phyloP scores from a whole-genome alignment of 2,113 vertebrate genomes.

The Ptyas mucosa region DNA sequence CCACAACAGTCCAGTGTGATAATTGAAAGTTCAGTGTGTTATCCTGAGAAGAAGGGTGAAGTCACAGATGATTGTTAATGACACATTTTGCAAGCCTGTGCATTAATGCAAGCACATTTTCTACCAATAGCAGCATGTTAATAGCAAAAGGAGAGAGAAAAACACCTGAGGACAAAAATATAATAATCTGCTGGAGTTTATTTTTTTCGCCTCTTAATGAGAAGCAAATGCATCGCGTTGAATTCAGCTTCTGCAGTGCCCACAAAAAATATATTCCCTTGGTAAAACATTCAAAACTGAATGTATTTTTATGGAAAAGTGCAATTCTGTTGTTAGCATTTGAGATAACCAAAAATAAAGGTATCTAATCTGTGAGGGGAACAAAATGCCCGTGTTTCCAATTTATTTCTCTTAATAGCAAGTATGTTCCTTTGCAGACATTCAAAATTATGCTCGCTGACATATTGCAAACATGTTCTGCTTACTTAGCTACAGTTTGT shows the following conservation, averaged over 20 bases:
- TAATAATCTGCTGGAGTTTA: constrained; percentile 46
- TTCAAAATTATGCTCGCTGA: neutral
- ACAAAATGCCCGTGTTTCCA: neutral
- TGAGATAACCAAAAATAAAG: constrained; percentile 25
- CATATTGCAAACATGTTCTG: neutral
- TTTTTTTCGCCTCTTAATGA: constrained; percentile 35
- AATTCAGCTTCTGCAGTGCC: constrained; percentile 24
- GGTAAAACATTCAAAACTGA: neutral
- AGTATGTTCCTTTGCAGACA: constrained; percentile 17
- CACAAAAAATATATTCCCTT: constrained; percentile 7
- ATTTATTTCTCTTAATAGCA: constrained; percentile 12
- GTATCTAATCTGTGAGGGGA: neutral
- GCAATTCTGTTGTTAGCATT: constrained; percentile 8
- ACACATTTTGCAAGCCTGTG: neutral
- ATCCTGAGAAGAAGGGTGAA: constrained; percentile 52
- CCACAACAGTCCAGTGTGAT: constrained; percentile 11
- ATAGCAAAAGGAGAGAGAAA: constrained; percentile 46
- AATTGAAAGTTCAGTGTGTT: constrained; percentile 35
- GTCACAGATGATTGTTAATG: constrained; percentile 64
- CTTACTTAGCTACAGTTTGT: neutral
- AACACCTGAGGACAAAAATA: constrained; percentile 27
- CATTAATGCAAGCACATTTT: constrained; percentile 45
- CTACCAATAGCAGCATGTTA: constrained; percentile 41
- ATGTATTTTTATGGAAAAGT: constrained; percentile 27
- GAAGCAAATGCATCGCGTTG: constrained; percentile 14